Conservation (phyloP, 2,888 invertebrate species). For the Calliopum simillimum region DNA sequence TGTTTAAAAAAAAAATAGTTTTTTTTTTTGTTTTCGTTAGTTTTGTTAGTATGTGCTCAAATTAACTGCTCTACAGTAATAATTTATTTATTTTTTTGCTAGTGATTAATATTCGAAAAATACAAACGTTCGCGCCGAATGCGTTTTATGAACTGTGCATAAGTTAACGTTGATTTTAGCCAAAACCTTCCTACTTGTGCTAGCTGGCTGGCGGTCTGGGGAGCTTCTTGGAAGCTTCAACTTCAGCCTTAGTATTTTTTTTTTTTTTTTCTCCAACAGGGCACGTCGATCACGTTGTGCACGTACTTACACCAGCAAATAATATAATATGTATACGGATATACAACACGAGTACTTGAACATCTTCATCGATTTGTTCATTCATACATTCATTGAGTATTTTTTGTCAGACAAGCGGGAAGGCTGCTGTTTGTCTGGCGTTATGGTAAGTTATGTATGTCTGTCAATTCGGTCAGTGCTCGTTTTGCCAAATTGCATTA, state of each 20-base stretch:
- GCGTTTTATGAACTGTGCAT: slow-evolving; percentile 58
- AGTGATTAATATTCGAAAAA: not conserved
- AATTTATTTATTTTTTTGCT: no score
- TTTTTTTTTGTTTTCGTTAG: no score
- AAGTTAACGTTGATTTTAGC: slow-evolving; percentile 47
- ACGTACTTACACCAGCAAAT: not conserved
- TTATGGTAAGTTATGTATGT: not conserved
- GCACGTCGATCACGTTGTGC: slow-evolving; percentile 18
- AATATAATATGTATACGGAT: not conserved
- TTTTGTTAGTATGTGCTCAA: no score
- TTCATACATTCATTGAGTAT: slow-evolving; percentile 7
- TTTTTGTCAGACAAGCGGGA: slow-evolving; percentile 1
- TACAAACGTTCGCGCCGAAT: slow-evolving; percentile 58
- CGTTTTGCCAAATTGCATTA: slow-evolving; percentile 60
- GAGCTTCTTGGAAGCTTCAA: slow-evolving; percentile 16
- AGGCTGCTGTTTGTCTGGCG: not conserved
- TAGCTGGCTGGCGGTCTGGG: no score
- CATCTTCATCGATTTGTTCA: slow-evolving; percentile 15
- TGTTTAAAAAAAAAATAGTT: no score
- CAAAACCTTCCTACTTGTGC: slow-evolving; percentile 45
- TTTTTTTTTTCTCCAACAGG: slow-evolving; percentile 15
- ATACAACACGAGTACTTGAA: not conserved
- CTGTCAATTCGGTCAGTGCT: slow-evolving; percentile 45
- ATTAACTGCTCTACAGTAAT: no score
- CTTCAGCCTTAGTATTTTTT: slow-evolving; percentile 24